Evolutionary conservation across 1,140 invertebrate genomes (phyloP).

Genomic region (Chionoecetes opilio): DNA sequence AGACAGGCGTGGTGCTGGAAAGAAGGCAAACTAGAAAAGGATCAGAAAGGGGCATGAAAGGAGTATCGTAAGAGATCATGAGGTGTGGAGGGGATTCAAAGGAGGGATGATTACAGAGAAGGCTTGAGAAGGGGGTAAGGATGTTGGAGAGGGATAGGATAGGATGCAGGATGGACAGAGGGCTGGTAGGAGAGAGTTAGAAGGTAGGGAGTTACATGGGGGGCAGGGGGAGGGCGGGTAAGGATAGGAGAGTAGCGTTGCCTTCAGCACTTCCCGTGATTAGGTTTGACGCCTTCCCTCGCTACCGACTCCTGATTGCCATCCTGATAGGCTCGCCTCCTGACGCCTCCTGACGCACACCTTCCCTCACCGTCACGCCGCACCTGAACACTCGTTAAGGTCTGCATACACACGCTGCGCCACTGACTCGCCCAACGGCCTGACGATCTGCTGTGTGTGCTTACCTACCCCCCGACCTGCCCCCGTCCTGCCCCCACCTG

Average conservation of each 20-base stretch:
- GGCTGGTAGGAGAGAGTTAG: background rate
- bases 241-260: background rate
- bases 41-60: background rate
- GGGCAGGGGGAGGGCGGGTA: background rate
- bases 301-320: background rate
- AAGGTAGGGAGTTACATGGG: conserved; percentile 13
- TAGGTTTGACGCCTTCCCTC: conserved; percentile 23
- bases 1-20: background rate
- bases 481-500: background rate
- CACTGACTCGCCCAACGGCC: no score
- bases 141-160: background rate
- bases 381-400: background rate
- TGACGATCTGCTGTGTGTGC: background rate
- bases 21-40: no score
- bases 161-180: background rate
- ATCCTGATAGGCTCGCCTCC: background rate
- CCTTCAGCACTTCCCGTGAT: conserved; percentile 1
- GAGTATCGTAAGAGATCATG: background rate
- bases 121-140: no score
- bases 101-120: no score
- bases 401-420: no score
- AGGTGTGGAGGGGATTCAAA: no score
- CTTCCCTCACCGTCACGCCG: background rate
- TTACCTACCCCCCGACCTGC: background rate
- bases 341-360: background rate